Percentiles rank a stretch among this genome's conserved stretches.
Conservation (phyloP, 1,140 invertebrate genomes). For the Caenorhabditis briggsae region DNA sequence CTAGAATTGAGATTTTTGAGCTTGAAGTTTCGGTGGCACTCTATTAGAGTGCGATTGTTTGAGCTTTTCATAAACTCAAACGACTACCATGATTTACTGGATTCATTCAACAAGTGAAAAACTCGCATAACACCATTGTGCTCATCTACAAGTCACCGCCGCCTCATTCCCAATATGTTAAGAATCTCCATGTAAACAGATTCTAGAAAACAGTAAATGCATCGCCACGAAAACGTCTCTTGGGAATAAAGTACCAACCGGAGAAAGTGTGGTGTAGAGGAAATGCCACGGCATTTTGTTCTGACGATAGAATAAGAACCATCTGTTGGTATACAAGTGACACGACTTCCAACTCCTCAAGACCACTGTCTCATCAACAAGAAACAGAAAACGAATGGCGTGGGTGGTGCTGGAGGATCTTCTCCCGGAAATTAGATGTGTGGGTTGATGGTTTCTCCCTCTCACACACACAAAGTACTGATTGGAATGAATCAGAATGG, state of each 20-base stretch:
- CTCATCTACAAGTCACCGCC: no score
- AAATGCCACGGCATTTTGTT: constrained; percentile 37
- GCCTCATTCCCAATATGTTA: no score
- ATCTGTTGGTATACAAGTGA: neutral
- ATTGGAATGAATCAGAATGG: neutral
- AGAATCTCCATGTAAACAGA: no score
- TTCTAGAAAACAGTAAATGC: no score
- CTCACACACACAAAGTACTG: no score
- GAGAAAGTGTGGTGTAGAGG: constrained; percentile 5
- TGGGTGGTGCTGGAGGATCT: neutral
- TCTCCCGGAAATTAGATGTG: constrained; percentile 40
- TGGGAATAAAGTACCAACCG: constrained; percentile 21
- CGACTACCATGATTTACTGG: no score
- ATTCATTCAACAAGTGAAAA: no score
- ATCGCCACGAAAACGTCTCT: neutral
- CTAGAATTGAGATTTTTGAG: no score
- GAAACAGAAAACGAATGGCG: neutral
- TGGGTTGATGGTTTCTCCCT: neutral
- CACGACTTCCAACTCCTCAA: neutral
- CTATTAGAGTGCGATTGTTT: no score
- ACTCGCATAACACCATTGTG: no score
- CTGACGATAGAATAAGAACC: constrained; percentile 4
- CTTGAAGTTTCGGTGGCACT: no score
- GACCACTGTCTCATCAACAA: neutral
- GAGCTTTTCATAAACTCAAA: no score